Evolutionary conservation across 2,113 vertebrate genomes (phyloP), one percentile per base, ranked within the genome.

Genomic region (Prunella himalayana): DNA sequence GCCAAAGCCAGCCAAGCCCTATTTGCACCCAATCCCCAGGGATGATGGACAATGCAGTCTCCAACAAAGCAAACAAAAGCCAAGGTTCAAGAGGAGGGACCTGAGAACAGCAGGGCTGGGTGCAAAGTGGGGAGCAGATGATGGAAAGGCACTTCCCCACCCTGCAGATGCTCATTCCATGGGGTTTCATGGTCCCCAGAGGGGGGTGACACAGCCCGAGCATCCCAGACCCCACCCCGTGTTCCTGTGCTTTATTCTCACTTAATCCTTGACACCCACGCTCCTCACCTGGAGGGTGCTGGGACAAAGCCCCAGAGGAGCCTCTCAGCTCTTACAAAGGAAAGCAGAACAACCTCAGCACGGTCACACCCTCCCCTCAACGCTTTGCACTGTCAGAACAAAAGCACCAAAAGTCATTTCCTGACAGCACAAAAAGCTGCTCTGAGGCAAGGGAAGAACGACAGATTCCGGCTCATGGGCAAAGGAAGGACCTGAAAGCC

Each of bases 61-160:
- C 53, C 50, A 65, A 56, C 4, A 37, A 49, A 49, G n/a, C 30
- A 15, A 15, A 37, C 45, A 16, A 23, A 17, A 4, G 15, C 11
- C 44, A 7, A 2, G 7, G 53, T 27, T 57, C 15, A 15, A 17
- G 49, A 68, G 57, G 20, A 77, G n/a, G 86, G 3, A 20, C 15
- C 20, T 2, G 4, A 54, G 61, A 75, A 50, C 19, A 8, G 45
- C 2, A 20, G 0, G 0, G 18, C 41, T 25, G 59, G 14, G 44
- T 57, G 27, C 22, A 53, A 66, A 47, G 13, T 1, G 39, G 12
- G 50, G 20, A 59, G 82, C 23, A 28, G 44, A 8, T 17, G 56
- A 25, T 1, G 35, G 37, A 33, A 66, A 80, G 68, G n/a, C 15
- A 22, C 5, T 57, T 61, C 47, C 64, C 50, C 7, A 3, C 25